Evolutionary conservation across 2,113 vertebrate genomes (phyloP), one percentile per base, ranked within the genome.

Genomic region (Acinonyx jubatus): DNA sequence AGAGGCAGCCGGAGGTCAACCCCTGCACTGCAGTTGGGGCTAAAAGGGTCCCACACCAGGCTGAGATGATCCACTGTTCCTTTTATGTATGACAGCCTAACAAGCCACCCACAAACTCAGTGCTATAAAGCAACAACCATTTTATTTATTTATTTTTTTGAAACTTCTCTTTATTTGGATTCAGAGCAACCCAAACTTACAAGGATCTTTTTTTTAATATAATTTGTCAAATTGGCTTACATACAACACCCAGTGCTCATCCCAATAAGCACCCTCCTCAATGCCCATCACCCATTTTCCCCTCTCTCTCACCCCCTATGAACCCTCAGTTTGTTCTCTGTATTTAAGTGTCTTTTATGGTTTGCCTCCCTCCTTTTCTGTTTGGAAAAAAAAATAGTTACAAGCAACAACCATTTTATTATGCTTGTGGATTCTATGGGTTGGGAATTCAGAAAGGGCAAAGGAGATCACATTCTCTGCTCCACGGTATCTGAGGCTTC

Each of bases 1-100:
- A 73, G 55, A 79, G n/a, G 38, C 13, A 27, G 50, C 0, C 1
- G 7, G 33, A 65, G 89, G 15, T 76, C 36, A 19, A 10, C 2
- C 12, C 38, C 21, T 14, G 18, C 10, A 23, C 23, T 23, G 7
- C 8, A 5, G 2, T 1, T 1, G 3, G 66, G 13, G 9, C 14
- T 18, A 15, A 41, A 52, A 45, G 10, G 2, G 33, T 21, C 36
- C 74, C 15, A 57, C 0, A 5, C 55, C 27, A 57, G 13, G 52
- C 25, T 10, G 33, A 80, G 18, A 31, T 27, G 19, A 57, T 4
- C 31, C 48, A 50, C 41, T 29, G 45, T 45, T 94, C 79, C 10
- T 71, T 63, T 76, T 45, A 71, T 6, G 41, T 12, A 48, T 13
- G 52, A n/a, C 8, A 71, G 23, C n/a, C 23, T 55, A 71, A 89